These are phyloP conservation scores for Zeugodacus cucurbitae DNA, from an alignment of 1,140 invertebrate species.

Conservation along the genomic window DNA sequence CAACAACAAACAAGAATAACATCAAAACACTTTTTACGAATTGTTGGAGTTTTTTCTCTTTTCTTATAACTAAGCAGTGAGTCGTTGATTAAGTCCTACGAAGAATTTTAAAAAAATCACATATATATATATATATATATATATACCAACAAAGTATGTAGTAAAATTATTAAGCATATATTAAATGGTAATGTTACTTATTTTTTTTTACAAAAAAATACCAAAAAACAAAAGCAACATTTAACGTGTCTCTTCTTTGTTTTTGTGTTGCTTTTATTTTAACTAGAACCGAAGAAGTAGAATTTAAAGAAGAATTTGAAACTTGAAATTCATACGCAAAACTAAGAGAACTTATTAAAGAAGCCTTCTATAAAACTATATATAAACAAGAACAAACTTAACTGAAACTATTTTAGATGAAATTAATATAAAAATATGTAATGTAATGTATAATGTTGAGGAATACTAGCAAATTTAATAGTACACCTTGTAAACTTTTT, in stretches of 20 bases:
- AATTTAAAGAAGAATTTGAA: slow-evolving; percentile 14
- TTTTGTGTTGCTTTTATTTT: neutral
- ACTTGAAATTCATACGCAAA: slow-evolving; percentile 32
- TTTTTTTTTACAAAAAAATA: neutral
- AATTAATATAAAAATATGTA: slow-evolving; percentile 33
- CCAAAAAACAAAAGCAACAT: too few species aligned
- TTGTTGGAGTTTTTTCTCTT: slow-evolving; percentile 37
- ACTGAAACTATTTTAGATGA: slow-evolving; percentile 27
- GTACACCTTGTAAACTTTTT: slow-evolving; percentile 35
- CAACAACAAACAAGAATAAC: neutral
- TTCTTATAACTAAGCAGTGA: slow-evolving; percentile 12
- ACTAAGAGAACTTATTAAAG: slow-evolving; percentile 64
- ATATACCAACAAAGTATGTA: slow-evolving; percentile 24
- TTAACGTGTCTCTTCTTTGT: neutral
- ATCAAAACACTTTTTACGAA: slow-evolving; percentile 29
- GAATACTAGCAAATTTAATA: slow-evolving; percentile 22
- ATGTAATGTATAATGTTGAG: neutral
- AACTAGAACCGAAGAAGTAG: neutral
- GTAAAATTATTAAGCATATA: neutral
- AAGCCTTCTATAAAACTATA: slow-evolving; percentile 56
- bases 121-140: too few species aligned
- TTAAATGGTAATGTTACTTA: slow-evolving; percentile 18
- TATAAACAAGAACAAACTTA: slow-evolving; percentile 38
- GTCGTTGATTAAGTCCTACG: neutral
- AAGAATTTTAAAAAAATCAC: neutral